A percentile compares a stretch with the other conserved stretches of the same genome.
Conservation (phyloP, 2,797 vertebrate species). For the Anguilla obscura region DNA sequence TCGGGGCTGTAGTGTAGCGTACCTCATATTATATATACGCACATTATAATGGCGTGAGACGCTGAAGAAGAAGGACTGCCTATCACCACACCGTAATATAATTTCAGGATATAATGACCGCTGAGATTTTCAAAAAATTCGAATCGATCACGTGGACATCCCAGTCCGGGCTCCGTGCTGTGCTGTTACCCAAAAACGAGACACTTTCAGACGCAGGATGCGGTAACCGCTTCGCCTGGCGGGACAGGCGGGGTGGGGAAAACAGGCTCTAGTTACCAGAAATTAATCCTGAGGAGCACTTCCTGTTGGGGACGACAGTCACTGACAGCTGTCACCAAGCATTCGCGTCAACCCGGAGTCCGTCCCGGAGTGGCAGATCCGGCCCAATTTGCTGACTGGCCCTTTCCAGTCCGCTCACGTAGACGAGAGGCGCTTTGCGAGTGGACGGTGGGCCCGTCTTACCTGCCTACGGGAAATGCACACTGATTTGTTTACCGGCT, state of each 20-base stretch:
- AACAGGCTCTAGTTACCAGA: background rate
- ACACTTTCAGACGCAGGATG: no score
- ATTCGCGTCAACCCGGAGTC: background rate
- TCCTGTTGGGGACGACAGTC: background rate
- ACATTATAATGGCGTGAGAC: background rate
- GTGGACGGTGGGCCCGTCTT: background rate
- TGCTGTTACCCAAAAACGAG: background rate
- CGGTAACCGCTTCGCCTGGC: background rate
- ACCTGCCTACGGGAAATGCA: background rate
- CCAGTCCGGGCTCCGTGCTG: background rate
- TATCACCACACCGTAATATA: background rate
- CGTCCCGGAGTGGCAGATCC: background rate
- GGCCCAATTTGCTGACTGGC: background rate
- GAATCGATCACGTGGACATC: background rate
- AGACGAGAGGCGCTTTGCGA: background rate
- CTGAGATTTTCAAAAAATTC: background rate
- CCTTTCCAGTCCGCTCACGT: background rate
- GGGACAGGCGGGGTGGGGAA: background rate
- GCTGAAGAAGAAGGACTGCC: background rate
- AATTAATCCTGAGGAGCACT: background rate
- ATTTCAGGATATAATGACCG: background rate
- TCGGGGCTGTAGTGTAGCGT: background rate
- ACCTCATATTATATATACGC: background rate
- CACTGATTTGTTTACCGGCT: background rate
- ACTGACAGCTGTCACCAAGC: constrained; percentile 6